phyloP scores from a whole-genome alignment of 1,140 invertebrate genomes.

The Lordiphosa mommai region DNA sequence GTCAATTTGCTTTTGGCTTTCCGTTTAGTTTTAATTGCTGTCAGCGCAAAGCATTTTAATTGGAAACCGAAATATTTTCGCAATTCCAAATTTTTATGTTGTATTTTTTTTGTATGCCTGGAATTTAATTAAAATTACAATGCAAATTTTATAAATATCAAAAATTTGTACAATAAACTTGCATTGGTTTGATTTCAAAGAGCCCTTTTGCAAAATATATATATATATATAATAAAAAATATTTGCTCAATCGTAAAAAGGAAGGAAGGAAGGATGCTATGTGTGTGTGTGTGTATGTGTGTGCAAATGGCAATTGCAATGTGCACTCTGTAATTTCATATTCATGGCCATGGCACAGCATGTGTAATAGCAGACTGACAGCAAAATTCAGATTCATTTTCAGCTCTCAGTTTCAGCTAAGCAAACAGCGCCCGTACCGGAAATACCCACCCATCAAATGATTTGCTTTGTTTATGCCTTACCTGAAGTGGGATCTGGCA shows the following conservation, averaged over 20 bases:
- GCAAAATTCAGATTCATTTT: conserved; percentile 9
- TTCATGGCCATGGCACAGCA: conserved; percentile 7
- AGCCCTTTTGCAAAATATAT: conserved; percentile 1
- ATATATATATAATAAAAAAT: conserved; percentile 14
- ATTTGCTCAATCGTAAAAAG: conserved; percentile 13
- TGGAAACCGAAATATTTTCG: conserved; percentile 61
- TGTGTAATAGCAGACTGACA: conserved; percentile 1
- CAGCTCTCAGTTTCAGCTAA: conserved; percentile 14
- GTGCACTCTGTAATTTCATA: conserved; percentile 13
- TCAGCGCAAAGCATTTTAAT: conserved; percentile 54
- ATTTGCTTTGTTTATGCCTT: conserved; percentile 13
- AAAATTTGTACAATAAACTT: no score
- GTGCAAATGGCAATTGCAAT: conserved; percentile 23
- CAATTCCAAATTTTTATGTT: conserved; percentile 17
- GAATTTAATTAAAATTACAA: conserved; percentile 68
- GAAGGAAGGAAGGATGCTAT: not conserved
- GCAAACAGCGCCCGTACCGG: conserved; percentile 11
- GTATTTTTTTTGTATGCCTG: conserved; percentile 7
- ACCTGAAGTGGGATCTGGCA: conserved; percentile 92
- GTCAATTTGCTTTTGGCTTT: conserved; percentile 59
- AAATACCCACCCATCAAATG: not conserved
- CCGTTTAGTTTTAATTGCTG: conserved; percentile 69
- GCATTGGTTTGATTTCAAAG: conserved; percentile 9
- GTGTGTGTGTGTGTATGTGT: not conserved
- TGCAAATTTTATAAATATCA: conserved; percentile 53